Conservation (phyloP, 2,113 vertebrate species). For the Pelecanoides urinatrix region DNA sequence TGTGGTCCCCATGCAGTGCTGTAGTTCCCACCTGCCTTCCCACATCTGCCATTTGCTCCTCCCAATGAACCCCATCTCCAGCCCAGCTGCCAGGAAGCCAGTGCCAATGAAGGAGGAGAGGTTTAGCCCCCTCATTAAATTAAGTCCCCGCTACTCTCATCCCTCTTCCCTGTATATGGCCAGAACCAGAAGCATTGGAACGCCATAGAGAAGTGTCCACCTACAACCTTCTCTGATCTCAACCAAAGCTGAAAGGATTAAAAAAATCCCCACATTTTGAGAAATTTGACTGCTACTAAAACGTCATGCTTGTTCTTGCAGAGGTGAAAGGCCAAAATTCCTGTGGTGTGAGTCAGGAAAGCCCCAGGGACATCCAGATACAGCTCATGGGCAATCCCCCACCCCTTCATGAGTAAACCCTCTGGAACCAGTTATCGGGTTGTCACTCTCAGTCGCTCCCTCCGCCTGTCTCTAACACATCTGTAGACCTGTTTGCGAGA, state of each 20-base stretch:
- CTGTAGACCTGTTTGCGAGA: not conserved
- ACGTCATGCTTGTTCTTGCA: fast-evolving
- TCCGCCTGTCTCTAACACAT: not conserved
- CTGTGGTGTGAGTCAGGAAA: not conserved
- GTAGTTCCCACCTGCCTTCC: not conserved
- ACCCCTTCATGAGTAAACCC: not conserved
- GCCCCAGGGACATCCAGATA: fast-evolving
- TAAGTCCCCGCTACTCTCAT: not conserved
- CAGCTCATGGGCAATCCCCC: not conserved
- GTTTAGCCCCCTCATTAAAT: not conserved
- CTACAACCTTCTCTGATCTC: not conserved
- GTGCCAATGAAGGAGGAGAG: not conserved
- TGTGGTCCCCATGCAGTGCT: too few species aligned
- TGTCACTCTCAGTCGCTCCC: not conserved
- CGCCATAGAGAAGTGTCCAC: not conserved
- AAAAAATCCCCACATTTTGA: not conserved
- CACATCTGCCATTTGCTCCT: not conserved
- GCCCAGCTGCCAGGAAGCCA: not conserved
- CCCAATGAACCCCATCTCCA: not conserved
- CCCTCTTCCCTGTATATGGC: not conserved
- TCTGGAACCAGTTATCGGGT: not conserved
- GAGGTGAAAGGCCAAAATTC: not conserved
- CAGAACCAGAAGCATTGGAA: not conserved
- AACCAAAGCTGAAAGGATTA: not conserved
- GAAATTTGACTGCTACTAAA: not conserved